Evolutionary conservation across 2,888 invertebrate genomes (phyloP), one percentile per base, ranked within the genome.

Genomic region (Urechis unicinctus): DNA sequence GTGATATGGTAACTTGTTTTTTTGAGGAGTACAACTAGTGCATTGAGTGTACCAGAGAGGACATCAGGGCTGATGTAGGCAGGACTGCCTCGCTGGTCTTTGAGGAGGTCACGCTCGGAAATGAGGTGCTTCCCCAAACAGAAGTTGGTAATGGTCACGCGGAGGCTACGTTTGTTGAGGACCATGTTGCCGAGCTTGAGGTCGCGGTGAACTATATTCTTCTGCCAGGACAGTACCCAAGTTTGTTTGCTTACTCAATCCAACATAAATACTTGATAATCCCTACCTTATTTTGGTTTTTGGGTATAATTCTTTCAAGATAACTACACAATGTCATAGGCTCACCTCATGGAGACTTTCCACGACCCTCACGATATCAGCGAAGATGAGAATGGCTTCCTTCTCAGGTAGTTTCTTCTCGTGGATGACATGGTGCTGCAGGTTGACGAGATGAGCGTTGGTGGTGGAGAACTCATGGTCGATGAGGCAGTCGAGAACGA

Each of bases 51-150:
- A 53, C 78, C 78, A 78, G 85, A 83, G 3, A 89, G 78, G 4
- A 88, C 88, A 74, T 88, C 89, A 0, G 89, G 88, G 1, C 88
- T 88, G 65, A 88, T 88, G 73, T 88, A 89, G 0, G 88, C 88
- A 1, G 88, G 88, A 0, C 88, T 88, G 1, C 88, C 88, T 72
- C 87, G 81, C 72, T 88, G 88, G 75, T 88, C 88, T 67, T 85
- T 85, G 43, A 88, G 75, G 31, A 85, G 77, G 67, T 88, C 87
- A 61, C 83, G 81, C 68, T 87, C 87, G 61, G 85, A 85, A n/a
- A 85, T 83, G 26, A 88, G 80, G 71, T 87, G 86, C 61, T 87
- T 87, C 0, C 88, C 88, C 51, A 88, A 80, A 69, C 87, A 88
- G 77, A 89, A 88, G 74, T 89, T 88, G 1, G 87, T 86, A 25